A percentile compares a stretch with the other conserved stretches of the same genome.
phyloP scores from a whole-genome alignment of 2,797 vertebrate genomes.

The Tamandua tetradactyla region DNA sequence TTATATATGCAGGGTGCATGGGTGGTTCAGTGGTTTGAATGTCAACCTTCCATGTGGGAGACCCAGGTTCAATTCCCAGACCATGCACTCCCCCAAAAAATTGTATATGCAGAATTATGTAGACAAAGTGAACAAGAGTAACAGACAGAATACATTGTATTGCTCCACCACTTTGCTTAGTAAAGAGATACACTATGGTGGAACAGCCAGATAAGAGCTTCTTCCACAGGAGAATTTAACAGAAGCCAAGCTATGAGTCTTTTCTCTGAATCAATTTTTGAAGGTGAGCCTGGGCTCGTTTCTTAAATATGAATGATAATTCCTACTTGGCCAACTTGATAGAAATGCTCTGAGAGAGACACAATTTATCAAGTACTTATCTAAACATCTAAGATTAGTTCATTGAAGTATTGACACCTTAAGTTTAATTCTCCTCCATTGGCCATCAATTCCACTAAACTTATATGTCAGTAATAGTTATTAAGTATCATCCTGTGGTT shows the following conservation, averaged over 20 bases:
- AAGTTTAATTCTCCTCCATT: no score
- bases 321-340: neutral
- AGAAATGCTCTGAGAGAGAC: neutral
- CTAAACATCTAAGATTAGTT: no score
- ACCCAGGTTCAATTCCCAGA: no score
- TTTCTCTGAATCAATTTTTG: neutral
- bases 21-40: no score
- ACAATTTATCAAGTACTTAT: fast-evolving
- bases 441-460: neutral
- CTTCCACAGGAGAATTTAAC: neutral
- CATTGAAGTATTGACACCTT: neutral
- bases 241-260: neutral
- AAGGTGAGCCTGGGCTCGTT: neutral
- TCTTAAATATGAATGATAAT: neutral
- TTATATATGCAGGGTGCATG: no score
- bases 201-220: neutral
- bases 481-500: neutral
- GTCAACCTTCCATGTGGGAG: no score
- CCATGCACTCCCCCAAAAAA: no score
- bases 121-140: neutral
- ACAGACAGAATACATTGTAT: no score
- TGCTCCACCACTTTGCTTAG: neutral
- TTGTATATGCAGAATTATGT: no score
- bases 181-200: neutral
- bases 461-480: fast-evolving